Evolutionary conservation across 23 tunicate genomes (phyloP).

Genomic region (Styela plicata): DNA sequence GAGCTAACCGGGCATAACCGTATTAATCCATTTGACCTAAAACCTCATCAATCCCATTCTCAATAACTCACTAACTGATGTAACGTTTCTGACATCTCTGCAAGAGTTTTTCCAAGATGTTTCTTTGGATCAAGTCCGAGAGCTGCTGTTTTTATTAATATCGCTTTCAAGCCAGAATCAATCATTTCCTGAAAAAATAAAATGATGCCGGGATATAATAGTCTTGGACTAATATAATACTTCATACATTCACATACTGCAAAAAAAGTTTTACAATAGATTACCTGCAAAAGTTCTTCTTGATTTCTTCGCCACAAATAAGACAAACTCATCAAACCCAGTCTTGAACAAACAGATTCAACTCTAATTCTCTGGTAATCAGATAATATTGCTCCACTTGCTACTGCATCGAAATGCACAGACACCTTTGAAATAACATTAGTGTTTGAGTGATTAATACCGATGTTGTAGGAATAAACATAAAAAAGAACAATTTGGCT

Average conservation of each 20-base stretch:
- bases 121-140: constrained; percentile 69
- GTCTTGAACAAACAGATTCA: constrained; percentile 83
- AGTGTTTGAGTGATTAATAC: no score
- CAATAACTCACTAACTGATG: constrained; percentile 22
- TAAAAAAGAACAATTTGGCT: no score
- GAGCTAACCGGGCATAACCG: no score
- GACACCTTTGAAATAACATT: no score
- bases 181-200: constrained; percentile 63
- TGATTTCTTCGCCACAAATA: constrained; percentile 86
- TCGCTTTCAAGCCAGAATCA: constrained; percentile 39
- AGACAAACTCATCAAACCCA: constrained; percentile 49
- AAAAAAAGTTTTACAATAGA: no score
- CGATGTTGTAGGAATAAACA: no score
- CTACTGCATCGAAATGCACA: constrained; percentile 66
- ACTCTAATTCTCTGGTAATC: constrained; percentile 99
- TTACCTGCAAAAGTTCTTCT: constrained; percentile 52
- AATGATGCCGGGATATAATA: no score
- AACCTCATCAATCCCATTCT: no score
- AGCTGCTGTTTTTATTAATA: constrained; percentile 86
- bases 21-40: no score
- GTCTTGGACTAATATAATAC: not conserved
- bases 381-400: constrained; percentile 96
- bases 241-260: not conserved
- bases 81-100: constrained; percentile 55
- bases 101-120: constrained; percentile 80